Evolutionary conservation across 2,888 invertebrate genomes (phyloP), one percentile per base, ranked within the genome.

Genomic region (Aphidoletes aphidimyza): DNA sequence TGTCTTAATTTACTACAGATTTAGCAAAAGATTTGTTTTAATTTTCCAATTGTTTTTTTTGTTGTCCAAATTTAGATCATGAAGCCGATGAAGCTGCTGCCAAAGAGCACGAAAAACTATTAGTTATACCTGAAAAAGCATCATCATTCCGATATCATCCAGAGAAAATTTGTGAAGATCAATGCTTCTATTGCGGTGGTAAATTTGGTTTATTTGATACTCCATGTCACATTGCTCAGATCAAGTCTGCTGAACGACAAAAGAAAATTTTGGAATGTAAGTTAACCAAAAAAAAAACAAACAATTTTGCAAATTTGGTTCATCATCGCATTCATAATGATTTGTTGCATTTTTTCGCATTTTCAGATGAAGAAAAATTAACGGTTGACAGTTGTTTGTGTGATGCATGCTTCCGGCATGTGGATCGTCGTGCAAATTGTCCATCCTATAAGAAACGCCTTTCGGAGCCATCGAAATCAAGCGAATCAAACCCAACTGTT

Each of bases 61-160:
- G 59, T 54, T 54, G 54, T 84, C 26, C 34, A 49, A 36, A 22
- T 45, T 45, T 37, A 83, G 84, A 34, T 49, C 36, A 45, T n/a
- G 84, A 84, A 84, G 49, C 83, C 45, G 84, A 78, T 22, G 81
- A 34, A 30, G 85, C 84, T 30, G 84, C 54, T 30, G 84, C 45
- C 85, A 90, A 89, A 85, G 89, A 89, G 84, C 89, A 89, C 84
- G 90, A 89, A 86, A 89, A 89, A 86, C 88, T 89, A 87, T 92
- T 96, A 87, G 94, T 96, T 85, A 96, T 96, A 87, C 96, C 96
- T 0, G 96, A 96, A 90, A 96, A 96, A 89, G 95, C 95, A 0
- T 95, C 95, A 11, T 96, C 96, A 0, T 96, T 96, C 89, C 95
- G 95, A 87, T 95, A 96, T 87, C 96, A 96, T 90, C 96, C 96